Evolutionary conservation across 2,888 invertebrate species (phyloP), one percentile per base, ranked within the genome.

Genomic region (Eilema sororculum): DNA sequence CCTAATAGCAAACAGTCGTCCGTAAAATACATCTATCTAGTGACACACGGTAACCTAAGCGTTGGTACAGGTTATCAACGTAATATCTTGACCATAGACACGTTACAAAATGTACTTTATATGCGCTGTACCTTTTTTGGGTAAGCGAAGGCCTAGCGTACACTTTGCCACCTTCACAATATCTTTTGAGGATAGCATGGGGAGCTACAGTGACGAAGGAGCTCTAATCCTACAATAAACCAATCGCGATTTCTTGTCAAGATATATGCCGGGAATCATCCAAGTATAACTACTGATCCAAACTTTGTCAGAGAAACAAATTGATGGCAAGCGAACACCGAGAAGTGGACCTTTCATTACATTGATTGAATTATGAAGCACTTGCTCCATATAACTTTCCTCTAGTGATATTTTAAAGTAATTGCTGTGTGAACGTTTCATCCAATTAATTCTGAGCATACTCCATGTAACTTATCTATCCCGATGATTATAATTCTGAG

Each of bases 331-430:
- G 67, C 60, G 69, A 81, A 75, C 74, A 46, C 33, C 52, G 41
- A 59, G 73, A 68, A 69, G 78, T 69, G 66, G 78, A 68, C 74
- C 78, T 74, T 79, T 80, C 74, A 75, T 80, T 80, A 78, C 72
- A 64, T 76, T 80, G 73, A 80, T 82, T 76, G 69, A 80, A 76
- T 82, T 80, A 78, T 66, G 30, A 60, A 41, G 67, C 58, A 61
- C 67, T 59, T 59, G 70, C 72, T 69, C 67, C 65, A 60, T 10
- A 22, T 30, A 16, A 61, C 70, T 68, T 72, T 66, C 52, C 30
- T 67, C 57, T 13, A 25, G 30, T 64, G 28, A 60, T 68, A 33
- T 67, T 78, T 66, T 74, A 63, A 70, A 69, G 65, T 71, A 65
- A 80, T 72, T 58, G 60, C 9, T 25, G 24, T 13, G 12, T 12